Evolutionary conservation across 2,888 invertebrate species (phyloP).

Genomic region (Cylloceria caligata): DNA sequence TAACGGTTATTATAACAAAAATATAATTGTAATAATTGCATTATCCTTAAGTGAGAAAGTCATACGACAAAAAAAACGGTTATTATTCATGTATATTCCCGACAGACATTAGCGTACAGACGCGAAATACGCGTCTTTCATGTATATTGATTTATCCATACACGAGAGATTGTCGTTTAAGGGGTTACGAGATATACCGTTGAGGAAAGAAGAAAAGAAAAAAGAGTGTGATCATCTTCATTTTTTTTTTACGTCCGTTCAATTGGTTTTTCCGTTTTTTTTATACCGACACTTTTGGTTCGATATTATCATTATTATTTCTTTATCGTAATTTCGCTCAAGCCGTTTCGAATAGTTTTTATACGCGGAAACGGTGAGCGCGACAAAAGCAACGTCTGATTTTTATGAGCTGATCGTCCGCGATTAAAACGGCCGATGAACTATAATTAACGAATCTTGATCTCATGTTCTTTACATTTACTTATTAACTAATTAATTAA

Average conservation of each 20-base stretch:
- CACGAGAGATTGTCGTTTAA: slow-evolving; percentile 30
- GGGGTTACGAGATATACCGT: slow-evolving; percentile 15
- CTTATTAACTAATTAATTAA: slow-evolving; percentile 67
- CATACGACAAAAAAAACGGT: slow-evolving; percentile 58
- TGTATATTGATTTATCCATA: slow-evolving; percentile 19
- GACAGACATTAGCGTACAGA: slow-evolving; percentile 24
- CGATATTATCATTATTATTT: slow-evolving; percentile 17
- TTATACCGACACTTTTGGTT: slow-evolving; percentile 9
- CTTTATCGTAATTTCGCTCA: slow-evolving; percentile 11
- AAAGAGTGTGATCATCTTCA: not conserved
- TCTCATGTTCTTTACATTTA: slow-evolving; percentile 82
- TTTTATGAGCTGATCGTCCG: slow-evolving; percentile 32
- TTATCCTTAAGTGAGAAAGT: slow-evolving; percentile 63
- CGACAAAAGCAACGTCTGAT: slow-evolving; percentile 20
- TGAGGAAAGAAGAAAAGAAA: slow-evolving; percentile 42
- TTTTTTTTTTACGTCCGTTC: slow-evolving; percentile 39
- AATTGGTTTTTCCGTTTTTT: slow-evolving; percentile 28
- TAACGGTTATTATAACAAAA: slow-evolving; percentile 60
- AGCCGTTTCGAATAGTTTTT: slow-evolving; percentile 7
- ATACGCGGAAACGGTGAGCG: slow-evolving; percentile 4
- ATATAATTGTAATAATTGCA: slow-evolving; percentile 54
- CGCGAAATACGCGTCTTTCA: slow-evolving; percentile 16
- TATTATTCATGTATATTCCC: slow-evolving; percentile 57
- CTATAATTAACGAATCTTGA: slow-evolving; percentile 82
- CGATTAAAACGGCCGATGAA: slow-evolving; percentile 72